Evolutionary conservation across 2,113 vertebrate genomes (phyloP).

Genomic region (Microcebus griseorufus): DNA sequence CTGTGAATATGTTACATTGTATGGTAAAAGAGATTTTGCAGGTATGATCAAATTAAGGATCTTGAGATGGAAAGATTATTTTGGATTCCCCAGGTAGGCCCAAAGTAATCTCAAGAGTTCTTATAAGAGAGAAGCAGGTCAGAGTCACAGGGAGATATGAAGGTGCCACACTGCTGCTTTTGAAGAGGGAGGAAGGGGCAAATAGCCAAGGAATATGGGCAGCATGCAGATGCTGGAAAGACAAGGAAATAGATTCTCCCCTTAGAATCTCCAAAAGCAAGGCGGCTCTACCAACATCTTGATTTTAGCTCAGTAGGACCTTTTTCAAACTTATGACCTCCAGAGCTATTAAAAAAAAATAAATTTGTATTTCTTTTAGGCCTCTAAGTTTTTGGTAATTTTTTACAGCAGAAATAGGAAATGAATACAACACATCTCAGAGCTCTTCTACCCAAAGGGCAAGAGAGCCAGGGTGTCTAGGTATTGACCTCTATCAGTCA

Average conservation of each 20-base stretch:
- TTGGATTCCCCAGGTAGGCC: background rate
- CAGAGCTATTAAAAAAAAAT: background rate
- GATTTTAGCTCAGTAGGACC: background rate
- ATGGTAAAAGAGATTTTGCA: background rate
- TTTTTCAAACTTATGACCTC: background rate
- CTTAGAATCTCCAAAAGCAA: background rate
- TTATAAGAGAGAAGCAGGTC: background rate
- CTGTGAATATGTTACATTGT: background rate
- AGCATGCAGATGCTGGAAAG: background rate
- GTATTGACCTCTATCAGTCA: background rate
- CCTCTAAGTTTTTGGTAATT: background rate
- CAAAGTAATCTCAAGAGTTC: background rate
- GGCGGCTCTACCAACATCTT: background rate
- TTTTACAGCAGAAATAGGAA: background rate
- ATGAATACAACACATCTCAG: background rate
- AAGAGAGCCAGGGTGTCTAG: background rate
- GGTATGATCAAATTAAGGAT: background rate
- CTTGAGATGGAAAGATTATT: background rate
- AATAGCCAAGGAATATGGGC: background rate
- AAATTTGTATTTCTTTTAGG: background rate
- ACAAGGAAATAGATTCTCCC: background rate
- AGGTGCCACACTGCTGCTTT: background rate
- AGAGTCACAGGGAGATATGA: background rate
- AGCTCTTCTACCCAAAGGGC: background rate
- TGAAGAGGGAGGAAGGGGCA: background rate